These are phyloP conservation scores for Trachelus stipa DNA, from an alignment of 2,888 invertebrate species.

Conservation along the genomic window DNA sequence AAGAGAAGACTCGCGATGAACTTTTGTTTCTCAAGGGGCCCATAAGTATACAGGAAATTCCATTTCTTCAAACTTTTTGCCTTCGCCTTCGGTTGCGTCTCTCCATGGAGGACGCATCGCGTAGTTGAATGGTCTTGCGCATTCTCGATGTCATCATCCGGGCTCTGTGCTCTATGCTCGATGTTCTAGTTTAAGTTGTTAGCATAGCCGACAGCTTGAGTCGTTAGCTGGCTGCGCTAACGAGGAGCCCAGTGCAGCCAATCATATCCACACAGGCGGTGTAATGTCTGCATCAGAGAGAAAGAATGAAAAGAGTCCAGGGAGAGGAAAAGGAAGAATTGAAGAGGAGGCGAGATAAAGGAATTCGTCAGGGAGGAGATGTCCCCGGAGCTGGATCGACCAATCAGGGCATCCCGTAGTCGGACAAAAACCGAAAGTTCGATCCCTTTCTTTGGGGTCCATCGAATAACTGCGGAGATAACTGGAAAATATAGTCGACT, in stretches of 20 bases:
- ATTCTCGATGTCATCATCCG: no score
- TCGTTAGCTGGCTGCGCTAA: no score
- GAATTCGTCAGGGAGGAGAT: conserved; percentile 42
- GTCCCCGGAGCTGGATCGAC: conserved; percentile 29
- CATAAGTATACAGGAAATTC: no score
- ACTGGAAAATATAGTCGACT: conserved; percentile 18
- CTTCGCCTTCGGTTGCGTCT: no score
- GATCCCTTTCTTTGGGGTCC: neutral
- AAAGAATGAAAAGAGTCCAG: conserved; percentile 29
- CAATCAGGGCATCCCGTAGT: neutral
- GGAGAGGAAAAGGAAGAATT: conserved; percentile 24
- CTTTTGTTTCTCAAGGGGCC: no score
- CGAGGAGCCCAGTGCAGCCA: no score
- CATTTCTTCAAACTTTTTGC: no score
- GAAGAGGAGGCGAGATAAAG: conserved; percentile 35
- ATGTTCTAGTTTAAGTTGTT: no score
- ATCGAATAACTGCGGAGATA: conserved; percentile 33
- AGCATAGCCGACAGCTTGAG: no score
- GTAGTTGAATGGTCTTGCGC: no score
- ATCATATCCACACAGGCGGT: conserved; percentile 4
- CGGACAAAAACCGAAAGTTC: conserved; percentile 30
- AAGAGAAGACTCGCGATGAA: neutral
- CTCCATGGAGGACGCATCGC: no score
- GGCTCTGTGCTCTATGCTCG: no score
- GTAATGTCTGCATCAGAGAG: conserved; percentile 32